Base-by-base conservation (phyloP, 2,888 invertebrate genomes). In the Nomada goodeniana region DNA sequence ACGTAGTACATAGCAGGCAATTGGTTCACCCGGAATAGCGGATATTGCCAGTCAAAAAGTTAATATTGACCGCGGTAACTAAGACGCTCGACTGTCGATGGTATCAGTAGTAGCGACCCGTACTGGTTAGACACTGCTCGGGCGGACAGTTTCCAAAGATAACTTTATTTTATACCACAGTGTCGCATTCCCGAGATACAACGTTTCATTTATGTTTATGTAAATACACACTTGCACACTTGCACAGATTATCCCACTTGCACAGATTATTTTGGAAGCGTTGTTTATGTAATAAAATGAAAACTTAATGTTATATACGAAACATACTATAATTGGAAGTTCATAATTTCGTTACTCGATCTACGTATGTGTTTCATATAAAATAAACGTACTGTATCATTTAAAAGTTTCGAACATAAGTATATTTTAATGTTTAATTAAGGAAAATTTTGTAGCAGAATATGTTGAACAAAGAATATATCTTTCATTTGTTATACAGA, bases 11-110 rank as follows among this genome's bases (percentile, higher is more conserved):
- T 18, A 13, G 15, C 52, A 2, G 20, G 20, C 64, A 18, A 74
- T 70, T 75, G 64, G 64, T 53, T 60, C 29, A n/a, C 36, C 47
- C 52, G 13, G 52, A 52, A 69, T 53, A 23, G 2, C 68, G 68
- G 63, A 69, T 65, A 76, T 59, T 72, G 82, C 82, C 82, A 72
- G 82, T 76, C 71, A 64, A 82, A 72, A 68, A 72, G 68, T 82
- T 82, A 82, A 82, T 76, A 82, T 82, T 60, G 82, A 60, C 71
- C 69, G n/a, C 52, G 15, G 55, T 67, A 69, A 67, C 29, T 44
- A 63, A 76, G 29, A 72, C 69, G 67, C 23, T 44, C 36, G 13
- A 23, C 18, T 23, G 63, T 15, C 47, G 68, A 59, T 69, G 63
- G 42, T 64, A 68, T 75, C 57, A 72, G 82, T 82, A 76, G 81